A percentile compares a stretch with the other conserved stretches of the same genome.
phyloP scores from a whole-genome alignment of 2,113 vertebrate genomes.

The Dendropsophus ebraccatus region DNA sequence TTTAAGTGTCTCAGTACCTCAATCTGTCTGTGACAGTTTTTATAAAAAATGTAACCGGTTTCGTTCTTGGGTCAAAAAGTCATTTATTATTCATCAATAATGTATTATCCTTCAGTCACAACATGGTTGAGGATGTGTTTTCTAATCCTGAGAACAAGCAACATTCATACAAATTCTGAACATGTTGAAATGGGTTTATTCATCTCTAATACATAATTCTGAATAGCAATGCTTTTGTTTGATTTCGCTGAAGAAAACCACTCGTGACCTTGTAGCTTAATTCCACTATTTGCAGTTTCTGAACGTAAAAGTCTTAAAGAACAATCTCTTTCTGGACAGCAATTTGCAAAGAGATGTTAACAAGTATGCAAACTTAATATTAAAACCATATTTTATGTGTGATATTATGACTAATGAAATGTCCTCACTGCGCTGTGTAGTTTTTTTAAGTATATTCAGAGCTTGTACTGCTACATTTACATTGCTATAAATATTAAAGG shows the following conservation, averaged over 20 bases:
- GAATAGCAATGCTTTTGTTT: background rate
- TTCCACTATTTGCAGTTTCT: background rate
- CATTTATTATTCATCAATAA: background rate
- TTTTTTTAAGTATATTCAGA: conserved; percentile 6
- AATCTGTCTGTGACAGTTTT: background rate
- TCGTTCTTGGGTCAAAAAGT: background rate
- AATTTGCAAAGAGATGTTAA: conserved; percentile 14
- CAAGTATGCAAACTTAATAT: conserved; percentile 23
- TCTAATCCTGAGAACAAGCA: background rate
- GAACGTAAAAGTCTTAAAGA: background rate
- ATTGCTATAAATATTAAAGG: conserved; percentile 54
- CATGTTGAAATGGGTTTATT: conserved; percentile 4
- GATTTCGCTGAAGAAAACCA: background rate
- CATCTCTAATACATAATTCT: conserved; percentile 5
- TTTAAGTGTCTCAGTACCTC: too few relatives aligned
- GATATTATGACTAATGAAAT: conserved; percentile 31
- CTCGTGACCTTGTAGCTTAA: conserved; percentile 7
- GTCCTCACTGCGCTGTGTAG: conserved; percentile 7
- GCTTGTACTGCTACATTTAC: conserved; percentile 26
- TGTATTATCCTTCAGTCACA: background rate
- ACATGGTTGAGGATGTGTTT: background rate
- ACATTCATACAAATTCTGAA: background rate
- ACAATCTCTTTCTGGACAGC: background rate
- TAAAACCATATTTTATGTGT: conserved; percentile 37
- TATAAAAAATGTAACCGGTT: background rate